Evolutionary conservation across 2,113 vertebrate genomes (phyloP), one percentile per base, ranked within the genome.

Genomic region (Myiozetetes cayanensis): DNA sequence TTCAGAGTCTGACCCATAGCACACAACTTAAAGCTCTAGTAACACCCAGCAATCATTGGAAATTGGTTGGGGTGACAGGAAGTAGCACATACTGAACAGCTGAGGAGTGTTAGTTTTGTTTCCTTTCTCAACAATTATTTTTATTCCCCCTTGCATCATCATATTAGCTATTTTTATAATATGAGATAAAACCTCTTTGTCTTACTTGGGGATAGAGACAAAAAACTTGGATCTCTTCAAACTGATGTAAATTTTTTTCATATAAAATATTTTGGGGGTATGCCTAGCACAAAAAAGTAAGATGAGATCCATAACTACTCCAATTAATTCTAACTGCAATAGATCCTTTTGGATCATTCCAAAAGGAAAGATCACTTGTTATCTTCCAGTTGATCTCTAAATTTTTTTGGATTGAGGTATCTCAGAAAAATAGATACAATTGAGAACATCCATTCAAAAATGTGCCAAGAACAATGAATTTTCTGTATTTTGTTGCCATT

Each of bases 51-150:
- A 46, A 0, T 65, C 68, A 28, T 7, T 9, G 19, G 14, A 7
- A 41, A 17, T 8, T 23, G 7, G 4, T 4, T 55, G 20, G 16
- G 7, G 17, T 43, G 23, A 53, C 3, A 12, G 8, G 5, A 2
- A 13, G 15, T 14, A n/a, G 27, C n/a, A 9, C 8, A 28, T 10
- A 7, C 6, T 61, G 23, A 46, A 37, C 5, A 58, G 1, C 1
- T 27, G 41, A 47, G 31, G 27, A 70, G 4, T 30, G 7, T 30
- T 18, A n/a, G 13, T 11, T 28, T 86, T 65, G 22, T 81, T 49
- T 74, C 8, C n/a, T 63, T 76, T 67, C 39, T 76, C 75, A 44
- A 30, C 4, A 39, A 44, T 37, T 77, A 10, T 35, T 58, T 72
- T 73, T 49, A 44, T 62, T 71, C 4, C 33, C 14, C 21, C 7